Evolutionary conservation across 2,888 invertebrate genomes (phyloP).

Genomic region (Tipula unca): DNA sequence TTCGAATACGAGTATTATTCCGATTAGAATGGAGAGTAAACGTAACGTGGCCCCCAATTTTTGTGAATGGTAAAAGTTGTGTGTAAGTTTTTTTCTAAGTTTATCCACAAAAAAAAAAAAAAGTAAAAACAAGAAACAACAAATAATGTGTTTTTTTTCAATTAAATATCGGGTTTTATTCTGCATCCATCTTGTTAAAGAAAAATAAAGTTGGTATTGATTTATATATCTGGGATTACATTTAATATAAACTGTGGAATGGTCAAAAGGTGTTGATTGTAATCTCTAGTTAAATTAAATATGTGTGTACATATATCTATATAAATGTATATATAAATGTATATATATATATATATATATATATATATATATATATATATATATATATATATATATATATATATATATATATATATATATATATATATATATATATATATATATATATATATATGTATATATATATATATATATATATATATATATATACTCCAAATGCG

Average conservation of each 20-base stretch:
- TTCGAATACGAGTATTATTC: background rate
- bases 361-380: no score
- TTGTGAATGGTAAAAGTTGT: background rate
- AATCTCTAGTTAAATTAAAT: conserved; percentile 2
- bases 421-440: no score
- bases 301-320: no score
- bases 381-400: no score
- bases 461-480: no score
- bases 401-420: no score
- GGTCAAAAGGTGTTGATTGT: background rate
- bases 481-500: background rate
- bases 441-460: no score
- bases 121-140: background rate
- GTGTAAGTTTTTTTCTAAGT: background rate
- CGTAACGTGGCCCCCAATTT: background rate
- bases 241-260: background rate
- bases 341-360: no score
- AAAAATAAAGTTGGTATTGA: background rate
- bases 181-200: background rate
- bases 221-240: background rate
- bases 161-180: background rate
- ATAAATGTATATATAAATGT: no score
- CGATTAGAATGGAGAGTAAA: no score
- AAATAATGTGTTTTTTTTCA: background rate
- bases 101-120: background rate